Conservation (phyloP, 1,140 invertebrate genomes). For the Wasmannia auropunctata region DNA sequence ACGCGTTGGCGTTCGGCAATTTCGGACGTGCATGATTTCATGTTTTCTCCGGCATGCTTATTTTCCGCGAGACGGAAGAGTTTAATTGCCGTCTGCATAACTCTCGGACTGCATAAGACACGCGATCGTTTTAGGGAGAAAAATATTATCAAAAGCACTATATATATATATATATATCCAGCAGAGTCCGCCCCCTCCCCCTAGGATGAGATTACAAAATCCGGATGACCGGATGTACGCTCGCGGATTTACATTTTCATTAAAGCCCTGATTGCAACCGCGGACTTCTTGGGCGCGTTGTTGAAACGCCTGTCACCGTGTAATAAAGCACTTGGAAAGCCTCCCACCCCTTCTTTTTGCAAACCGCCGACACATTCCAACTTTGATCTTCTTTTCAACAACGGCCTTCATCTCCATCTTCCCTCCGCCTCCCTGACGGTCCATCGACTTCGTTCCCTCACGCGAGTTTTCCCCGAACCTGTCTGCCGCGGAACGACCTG, state of each 20-base stretch:
- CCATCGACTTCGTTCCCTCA: not conserved
- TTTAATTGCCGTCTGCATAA: slow-evolving; percentile 32
- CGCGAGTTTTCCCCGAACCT: slow-evolving; percentile 34
- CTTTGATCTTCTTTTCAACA: slow-evolving; percentile 65
- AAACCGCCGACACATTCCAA: slow-evolving; percentile 55
- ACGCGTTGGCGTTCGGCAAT: slow-evolving; percentile 15
- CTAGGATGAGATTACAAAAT: slow-evolving; percentile 21
- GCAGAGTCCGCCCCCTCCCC: no score
- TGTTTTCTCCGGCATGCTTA: not conserved
- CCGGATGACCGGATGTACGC: slow-evolving; percentile 17
- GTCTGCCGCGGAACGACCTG: not conserved
- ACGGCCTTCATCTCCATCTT: not conserved
- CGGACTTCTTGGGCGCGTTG: slow-evolving; percentile 12
- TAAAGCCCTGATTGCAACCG: slow-evolving; percentile 62
- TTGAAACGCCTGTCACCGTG: slow-evolving; percentile 51
- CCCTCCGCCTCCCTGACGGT: not conserved
- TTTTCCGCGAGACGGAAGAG: slow-evolving; percentile 12
- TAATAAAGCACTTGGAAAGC: slow-evolving; percentile 66
- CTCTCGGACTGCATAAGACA: not conserved
- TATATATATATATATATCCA: no score
- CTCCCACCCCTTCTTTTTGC: slow-evolving; percentile 47
- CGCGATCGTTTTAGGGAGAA: slow-evolving; percentile 13
- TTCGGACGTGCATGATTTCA: not conserved
- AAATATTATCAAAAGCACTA: slow-evolving; percentile 19
- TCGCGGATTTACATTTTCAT: slow-evolving; percentile 68